Evolutionary conservation across 2,113 vertebrate genomes (phyloP).

Genomic region (Aleadryas rufinucha): DNA sequence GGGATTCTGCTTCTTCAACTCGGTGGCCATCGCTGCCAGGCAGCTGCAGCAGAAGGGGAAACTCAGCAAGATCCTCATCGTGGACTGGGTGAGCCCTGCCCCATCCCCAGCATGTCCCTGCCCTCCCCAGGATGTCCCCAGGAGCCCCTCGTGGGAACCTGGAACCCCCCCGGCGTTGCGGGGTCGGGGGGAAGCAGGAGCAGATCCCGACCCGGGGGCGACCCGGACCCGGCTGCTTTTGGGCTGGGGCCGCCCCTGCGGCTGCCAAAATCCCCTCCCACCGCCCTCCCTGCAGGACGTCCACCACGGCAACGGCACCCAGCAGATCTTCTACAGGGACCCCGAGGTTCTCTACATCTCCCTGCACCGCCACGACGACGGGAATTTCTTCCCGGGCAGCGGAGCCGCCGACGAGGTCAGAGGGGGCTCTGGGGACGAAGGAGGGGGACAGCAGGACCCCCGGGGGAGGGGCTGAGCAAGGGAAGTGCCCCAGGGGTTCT

Average conservation of each 20-base stretch:
- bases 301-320: conserved; percentile 91
- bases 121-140: not conserved
- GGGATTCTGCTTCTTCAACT: conserved; percentile 94
- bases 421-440: not conserved
- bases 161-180: fast-evolving
- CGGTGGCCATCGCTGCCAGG: conserved; percentile 90
- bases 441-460: not conserved
- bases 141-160: not conserved
- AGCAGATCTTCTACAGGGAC: conserved; percentile 89
- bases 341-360: conserved; percentile 90
- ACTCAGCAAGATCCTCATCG: conserved; percentile 88
- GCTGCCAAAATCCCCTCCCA: not conserved
- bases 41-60: conserved; percentile 83
- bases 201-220: not conserved
- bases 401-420: conserved; percentile 85
- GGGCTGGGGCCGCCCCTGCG: fast-evolving
- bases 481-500: not conserved
- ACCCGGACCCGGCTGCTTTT: too few species aligned
- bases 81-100: conserved; percentile 89
- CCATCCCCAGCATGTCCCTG: fast-evolving
- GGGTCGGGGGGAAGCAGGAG: not conserved
- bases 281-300: conserved; percentile 76
- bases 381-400: conserved; percentile 89
- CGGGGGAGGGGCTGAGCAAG: not conserved
- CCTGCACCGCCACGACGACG: conserved; percentile 86